A percentile compares a stretch with the other conserved stretches of the same genome.
Evolutionary conservation across 2,113 vertebrate genomes (phyloP).

Genomic region (Hippocampus mohnikei): DNA sequence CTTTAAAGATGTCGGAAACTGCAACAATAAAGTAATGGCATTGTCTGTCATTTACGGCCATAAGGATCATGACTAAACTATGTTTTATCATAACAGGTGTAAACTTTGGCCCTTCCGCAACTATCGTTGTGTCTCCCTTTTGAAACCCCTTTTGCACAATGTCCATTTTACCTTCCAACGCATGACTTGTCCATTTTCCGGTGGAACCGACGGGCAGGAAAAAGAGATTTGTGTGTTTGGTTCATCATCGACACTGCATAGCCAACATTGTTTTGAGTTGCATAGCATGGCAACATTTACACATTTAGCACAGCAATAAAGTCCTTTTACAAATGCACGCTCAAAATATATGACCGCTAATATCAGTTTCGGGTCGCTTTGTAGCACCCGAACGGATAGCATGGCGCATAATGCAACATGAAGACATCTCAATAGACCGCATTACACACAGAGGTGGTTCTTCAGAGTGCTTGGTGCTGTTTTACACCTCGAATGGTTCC

Average conservation of each 20-base stretch:
- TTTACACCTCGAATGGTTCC: neutral
- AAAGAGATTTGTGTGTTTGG: constrained; percentile 45
- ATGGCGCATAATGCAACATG: neutral
- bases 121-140: neutral
- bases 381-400: constrained; percentile 5
- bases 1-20: neutral
- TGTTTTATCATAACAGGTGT: constrained; percentile 37
- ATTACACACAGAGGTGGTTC: neutral
- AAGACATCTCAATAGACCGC: neutral
- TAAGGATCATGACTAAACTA: constrained; percentile 31
- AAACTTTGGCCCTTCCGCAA: constrained; percentile 53
- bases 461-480: neutral
- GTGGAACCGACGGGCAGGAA: constrained; percentile 20
- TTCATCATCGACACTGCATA: constrained; percentile 30
- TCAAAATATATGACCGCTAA: constrained; percentile 29
- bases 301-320: constrained; percentile 56
- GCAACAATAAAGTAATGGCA: constrained; percentile 20
- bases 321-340: constrained; percentile 42
- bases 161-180: neutral
- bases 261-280: constrained; percentile 29
- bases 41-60: constrained; percentile 50
- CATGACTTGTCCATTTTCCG: neutral
- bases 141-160: constrained; percentile 4
- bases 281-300: constrained; percentile 39
- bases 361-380: constrained; percentile 14